Evolutionary conservation across 1,140 invertebrate genomes (phyloP).

Genomic region (Frieseomelitta varia): DNA sequence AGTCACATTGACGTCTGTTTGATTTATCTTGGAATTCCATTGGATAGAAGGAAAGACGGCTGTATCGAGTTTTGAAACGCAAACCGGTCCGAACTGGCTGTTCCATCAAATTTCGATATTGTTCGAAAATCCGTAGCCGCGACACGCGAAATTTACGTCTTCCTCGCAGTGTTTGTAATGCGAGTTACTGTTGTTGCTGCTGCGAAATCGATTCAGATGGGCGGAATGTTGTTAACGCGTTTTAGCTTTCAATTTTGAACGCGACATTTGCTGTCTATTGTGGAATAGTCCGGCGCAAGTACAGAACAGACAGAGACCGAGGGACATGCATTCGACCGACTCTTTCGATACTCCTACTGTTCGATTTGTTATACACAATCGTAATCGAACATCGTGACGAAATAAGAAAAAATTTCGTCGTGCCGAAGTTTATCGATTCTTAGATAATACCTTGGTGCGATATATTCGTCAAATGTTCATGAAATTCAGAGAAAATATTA

Average conservation of each 20-base stretch:
- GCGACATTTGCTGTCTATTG: slow-evolving; percentile 55
- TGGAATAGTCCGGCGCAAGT: slow-evolving; percentile 42
- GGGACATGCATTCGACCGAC: slow-evolving; percentile 32
- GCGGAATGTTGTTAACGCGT: slow-evolving; percentile 54
- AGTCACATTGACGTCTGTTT: background rate
- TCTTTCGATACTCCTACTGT: slow-evolving; percentile 37
- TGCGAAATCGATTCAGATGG: slow-evolving; percentile 50
- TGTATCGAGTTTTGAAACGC: background rate
- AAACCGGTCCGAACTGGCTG: background rate
- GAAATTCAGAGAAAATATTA: too few relatives aligned
- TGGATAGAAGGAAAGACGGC: too few relatives aligned
- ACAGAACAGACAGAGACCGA: background rate
- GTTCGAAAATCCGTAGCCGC: slow-evolving; percentile 5
- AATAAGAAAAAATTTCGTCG: background rate
- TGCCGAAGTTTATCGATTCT: background rate
- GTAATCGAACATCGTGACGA: background rate
- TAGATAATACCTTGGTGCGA: background rate
- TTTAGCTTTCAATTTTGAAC: slow-evolving; percentile 55
- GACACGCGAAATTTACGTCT: slow-evolving; percentile 40
- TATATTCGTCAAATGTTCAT: too few relatives aligned
- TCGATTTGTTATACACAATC: slow-evolving; percentile 18
- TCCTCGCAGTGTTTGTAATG: slow-evolving; percentile 38
- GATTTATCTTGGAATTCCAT: background rate
- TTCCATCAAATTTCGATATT: slow-evolving; percentile 24
- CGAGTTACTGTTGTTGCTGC: slow-evolving; percentile 26